phyloP scores from a whole-genome alignment of 2,888 invertebrate species.

The Drosophila paracracens region DNA sequence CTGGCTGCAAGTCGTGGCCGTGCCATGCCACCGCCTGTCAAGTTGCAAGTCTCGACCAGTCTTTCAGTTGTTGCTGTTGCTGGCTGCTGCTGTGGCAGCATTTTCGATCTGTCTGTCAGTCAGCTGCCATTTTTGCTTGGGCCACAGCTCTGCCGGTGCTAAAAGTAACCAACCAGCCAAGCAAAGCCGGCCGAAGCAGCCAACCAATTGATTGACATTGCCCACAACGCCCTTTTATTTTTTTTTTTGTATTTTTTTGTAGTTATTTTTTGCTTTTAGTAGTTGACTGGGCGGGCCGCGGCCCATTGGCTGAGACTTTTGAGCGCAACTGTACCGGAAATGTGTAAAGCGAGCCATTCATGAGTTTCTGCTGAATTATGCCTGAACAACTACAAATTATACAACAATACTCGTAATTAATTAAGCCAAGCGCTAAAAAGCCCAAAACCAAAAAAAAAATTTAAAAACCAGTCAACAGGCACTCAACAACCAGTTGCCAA shows the following conservation, averaged over 20 bases:
- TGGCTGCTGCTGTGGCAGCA: constrained; percentile 54
- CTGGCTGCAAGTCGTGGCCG: constrained; percentile 72
- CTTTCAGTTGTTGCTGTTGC: constrained; percentile 55
- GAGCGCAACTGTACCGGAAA: constrained; percentile 58
- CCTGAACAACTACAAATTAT: constrained; percentile 71
- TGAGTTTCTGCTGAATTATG: constrained; percentile 61
- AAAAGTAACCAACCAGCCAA: constrained; percentile 54
- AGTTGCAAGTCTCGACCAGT: constrained; percentile 51
- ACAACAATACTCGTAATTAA: constrained; percentile 76
- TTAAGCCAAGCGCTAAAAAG: constrained; percentile 63
- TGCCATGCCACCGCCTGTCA: constrained; percentile 71
- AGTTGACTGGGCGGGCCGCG: constrained; percentile 47
- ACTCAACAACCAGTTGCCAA: constrained; percentile 50
- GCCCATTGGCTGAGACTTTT: constrained; percentile 52
- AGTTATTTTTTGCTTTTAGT: constrained; percentile 17
- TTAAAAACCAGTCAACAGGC: constrained; percentile 28
- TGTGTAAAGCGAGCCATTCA: constrained; percentile 63
- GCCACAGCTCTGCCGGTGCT: constrained; percentile 38
- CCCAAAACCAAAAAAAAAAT: constrained; percentile 30
- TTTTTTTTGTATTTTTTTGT: constrained; percentile 12
- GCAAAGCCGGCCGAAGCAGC: constrained; percentile 48
- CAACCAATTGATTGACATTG: constrained; percentile 80
- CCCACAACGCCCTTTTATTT: constrained; percentile 75
- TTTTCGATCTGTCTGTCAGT: constrained; percentile 81
- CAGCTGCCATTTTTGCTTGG: constrained; percentile 77